Conservation (phyloP, 2,797 vertebrate genomes). For the Sebastes reedi region DNA sequence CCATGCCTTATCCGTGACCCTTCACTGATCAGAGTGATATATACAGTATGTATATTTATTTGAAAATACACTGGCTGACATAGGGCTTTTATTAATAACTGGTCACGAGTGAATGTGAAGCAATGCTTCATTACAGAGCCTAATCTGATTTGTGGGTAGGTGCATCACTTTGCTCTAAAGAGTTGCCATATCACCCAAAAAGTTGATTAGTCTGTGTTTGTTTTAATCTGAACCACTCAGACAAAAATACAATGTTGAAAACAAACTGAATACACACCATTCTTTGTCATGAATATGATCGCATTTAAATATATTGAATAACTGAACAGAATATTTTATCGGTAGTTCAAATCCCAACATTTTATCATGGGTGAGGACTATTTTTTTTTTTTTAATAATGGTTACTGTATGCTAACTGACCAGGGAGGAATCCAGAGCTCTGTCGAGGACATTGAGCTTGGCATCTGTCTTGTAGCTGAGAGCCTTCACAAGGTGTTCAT, state of each 20-base stretch:
- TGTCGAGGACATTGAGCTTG: slow-evolving; percentile 86
- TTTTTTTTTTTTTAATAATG: not conserved
- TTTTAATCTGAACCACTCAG: not conserved
- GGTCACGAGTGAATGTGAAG: not conserved
- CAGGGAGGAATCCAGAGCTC: slow-evolving; percentile 89
- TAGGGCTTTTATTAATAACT: not conserved
- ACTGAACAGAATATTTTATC: not conserved
- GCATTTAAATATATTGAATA: not conserved
- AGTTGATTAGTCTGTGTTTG: not conserved
- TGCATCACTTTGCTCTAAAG: not conserved
- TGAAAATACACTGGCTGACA: not conserved
- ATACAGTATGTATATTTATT: not conserved
- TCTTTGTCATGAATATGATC: not conserved
- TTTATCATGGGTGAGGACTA: not conserved
- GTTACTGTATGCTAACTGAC: slow-evolving; percentile 73
- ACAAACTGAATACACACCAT: not conserved
- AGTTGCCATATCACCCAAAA: not conserved
- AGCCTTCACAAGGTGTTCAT: slow-evolving; percentile 86
- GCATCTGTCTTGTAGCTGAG: slow-evolving; percentile 83
- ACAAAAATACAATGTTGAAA: not conserved
- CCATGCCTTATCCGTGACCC: not conserved
- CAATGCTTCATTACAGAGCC: not conserved
- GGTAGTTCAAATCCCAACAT: not conserved
- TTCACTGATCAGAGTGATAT: not conserved
- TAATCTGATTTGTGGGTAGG: not conserved